Base-by-base conservation (phyloP, 2,888 invertebrate species). In the Andrena hattorfiana region DNA sequence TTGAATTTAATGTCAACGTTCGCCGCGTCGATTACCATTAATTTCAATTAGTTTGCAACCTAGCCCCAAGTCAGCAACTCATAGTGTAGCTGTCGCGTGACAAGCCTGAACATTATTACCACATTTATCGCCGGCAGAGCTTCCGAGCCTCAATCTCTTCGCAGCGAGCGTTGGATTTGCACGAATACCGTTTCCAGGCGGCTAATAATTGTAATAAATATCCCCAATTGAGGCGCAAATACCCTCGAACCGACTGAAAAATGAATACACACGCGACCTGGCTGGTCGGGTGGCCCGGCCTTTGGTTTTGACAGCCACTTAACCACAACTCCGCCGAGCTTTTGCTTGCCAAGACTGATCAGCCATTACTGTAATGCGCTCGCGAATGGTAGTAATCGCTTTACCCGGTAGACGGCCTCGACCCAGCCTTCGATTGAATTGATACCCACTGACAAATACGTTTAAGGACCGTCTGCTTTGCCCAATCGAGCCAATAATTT, bases 321-420 rank as follows among this genome's bases (percentile, higher is more conserved):
- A 62, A 70, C 72, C 42, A 49, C 26, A 81, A 66, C 51, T 72
- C 64, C 42, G 51, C 28, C 16, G 68, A 56, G 63, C 68, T 73
- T 74, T 82, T 78, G 63, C 68, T 60, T 59, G 42, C 32, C 69
- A 62, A 68, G 73, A 86, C 54, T 74, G 78, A 76, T 51, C 68
- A 76, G 62, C 73, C 76, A 81, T 87, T 85, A 85, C 59, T 16
- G 68, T 76, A 75, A 83, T 83, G 42, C 70, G 70, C 4, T 63
- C 54, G 42, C 62, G 67, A 75, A 83, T 67, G 67, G 60, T 54
- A 54, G 80, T 64, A 71, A 85, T 81, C 77, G 77, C 16, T 85
- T 68, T 35, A 35, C 10, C 32, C 23, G 62, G 48, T 76, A 63
- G 64, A 66, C 81, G 48, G n/a, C 23, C 6, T 16, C 30, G 32